These are phyloP conservation scores for Nixonia krombeini DNA, from an alignment of 1,140 invertebrate species.

Conservation along the genomic window DNA sequence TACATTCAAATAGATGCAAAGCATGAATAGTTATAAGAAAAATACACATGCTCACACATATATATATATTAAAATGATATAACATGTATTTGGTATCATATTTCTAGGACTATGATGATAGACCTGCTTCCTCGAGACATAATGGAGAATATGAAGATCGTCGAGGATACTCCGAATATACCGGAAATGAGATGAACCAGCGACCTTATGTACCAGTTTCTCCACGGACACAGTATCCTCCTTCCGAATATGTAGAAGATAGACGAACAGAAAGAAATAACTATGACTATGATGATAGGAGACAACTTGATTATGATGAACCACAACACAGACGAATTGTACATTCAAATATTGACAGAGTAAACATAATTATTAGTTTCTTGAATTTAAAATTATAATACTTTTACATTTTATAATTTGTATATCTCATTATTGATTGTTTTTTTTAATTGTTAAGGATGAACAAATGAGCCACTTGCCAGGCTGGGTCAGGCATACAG, in stretches of 20 bases:
- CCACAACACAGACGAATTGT: constrained; percentile 41
- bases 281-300: constrained; percentile 57
- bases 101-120: constrained; percentile 61
- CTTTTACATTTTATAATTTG: neutral
- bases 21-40: no score
- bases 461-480: constrained; percentile 50
- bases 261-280: constrained; percentile 55
- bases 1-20: no score
- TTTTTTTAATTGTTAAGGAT: constrained; percentile 41
- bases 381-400: no score
- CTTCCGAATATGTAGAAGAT: constrained; percentile 56
- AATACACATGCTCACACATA: no score
- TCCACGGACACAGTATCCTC: constrained; percentile 56
- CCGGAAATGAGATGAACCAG: constrained; percentile 52
- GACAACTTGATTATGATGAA: constrained; percentile 56
- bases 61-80: no score
- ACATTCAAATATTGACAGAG: constrained; percentile 54
- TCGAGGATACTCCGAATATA: constrained; percentile 52
- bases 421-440: neutral
- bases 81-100: constrained; percentile 1
- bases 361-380: no score
- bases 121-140: constrained; percentile 49
- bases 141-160: constrained; percentile 62
- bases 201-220: constrained; percentile 51
- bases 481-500: constrained; percentile 59